phyloP scores from a whole-genome alignment of 2,888 invertebrate genomes.

The Drosophila barbarae region DNA sequence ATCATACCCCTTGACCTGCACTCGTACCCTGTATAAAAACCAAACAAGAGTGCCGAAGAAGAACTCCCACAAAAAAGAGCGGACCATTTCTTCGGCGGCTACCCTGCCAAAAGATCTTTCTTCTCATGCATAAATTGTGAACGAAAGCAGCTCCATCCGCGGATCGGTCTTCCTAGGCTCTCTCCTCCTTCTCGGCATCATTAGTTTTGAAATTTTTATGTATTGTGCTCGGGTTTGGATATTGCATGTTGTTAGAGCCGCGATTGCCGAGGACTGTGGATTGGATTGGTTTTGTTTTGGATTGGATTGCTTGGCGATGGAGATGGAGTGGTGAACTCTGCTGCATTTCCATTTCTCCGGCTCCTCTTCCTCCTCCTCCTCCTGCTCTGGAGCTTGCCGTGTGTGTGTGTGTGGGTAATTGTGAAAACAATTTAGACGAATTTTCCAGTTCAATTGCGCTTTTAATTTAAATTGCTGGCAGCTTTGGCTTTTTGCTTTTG shows the following conservation, averaged over 20 bases:
- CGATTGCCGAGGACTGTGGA: conserved; percentile 58
- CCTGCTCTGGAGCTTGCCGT: conserved; percentile 22
- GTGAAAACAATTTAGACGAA: conserved; percentile 68
- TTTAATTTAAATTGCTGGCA: conserved; percentile 71
- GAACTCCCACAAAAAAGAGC: conserved; percentile 62
- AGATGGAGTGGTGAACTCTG: conserved; percentile 23
- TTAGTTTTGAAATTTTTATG: conserved; percentile 66
- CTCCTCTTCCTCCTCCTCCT: conserved; percentile 3
- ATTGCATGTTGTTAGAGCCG: conserved; percentile 46
- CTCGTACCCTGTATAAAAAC: conserved; percentile 15
- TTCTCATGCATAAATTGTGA: conserved; percentile 70
- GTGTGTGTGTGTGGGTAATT: conserved; percentile 59
- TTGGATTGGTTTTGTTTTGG: conserved; percentile 48
- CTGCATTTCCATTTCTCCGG: conserved; percentile 18
- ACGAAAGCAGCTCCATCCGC: conserved; percentile 45
- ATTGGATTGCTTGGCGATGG: conserved; percentile 48
- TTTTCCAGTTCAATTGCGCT: conserved; percentile 76
- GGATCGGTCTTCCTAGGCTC: conserved; percentile 14
- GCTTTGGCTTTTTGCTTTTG: conserved; percentile 39
- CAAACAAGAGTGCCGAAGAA: conserved; percentile 14
- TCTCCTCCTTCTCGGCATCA: conserved; percentile 44
- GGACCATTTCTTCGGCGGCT: conserved; percentile 56
- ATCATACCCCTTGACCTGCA: conserved; percentile 10
- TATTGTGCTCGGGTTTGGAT: conserved; percentile 39
- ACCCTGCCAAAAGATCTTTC: conserved; percentile 51